Percentiles rank a stretch among this genome's conserved stretches.
phyloP scores from a whole-genome alignment of 2,797 vertebrate species.

The Malacoraja senta region DNA sequence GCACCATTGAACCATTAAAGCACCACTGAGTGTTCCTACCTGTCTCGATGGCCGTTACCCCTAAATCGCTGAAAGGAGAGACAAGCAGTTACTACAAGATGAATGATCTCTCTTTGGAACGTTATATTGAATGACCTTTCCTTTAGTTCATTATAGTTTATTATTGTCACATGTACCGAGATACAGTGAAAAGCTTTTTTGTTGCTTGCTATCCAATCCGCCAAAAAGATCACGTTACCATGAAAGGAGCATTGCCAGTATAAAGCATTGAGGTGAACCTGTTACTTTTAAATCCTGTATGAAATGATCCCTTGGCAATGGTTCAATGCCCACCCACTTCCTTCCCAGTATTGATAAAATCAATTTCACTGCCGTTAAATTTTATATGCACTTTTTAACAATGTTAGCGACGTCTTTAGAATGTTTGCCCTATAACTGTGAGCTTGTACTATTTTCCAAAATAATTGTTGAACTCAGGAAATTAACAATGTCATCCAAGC shows the following conservation, averaged over 20 bases:
- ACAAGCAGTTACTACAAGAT: not conserved
- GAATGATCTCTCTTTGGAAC: not conserved
- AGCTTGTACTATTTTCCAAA: not conserved
- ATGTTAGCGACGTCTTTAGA: not conserved
- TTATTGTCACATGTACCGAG: too few species aligned
- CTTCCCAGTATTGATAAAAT: not conserved
- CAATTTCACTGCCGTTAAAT: not conserved
- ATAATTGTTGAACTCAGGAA: not conserved
- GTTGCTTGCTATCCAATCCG: too few species aligned
- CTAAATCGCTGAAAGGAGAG: not conserved
- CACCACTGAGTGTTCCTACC: too few species aligned
- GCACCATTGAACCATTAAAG: too few species aligned
- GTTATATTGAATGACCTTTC: too few species aligned
- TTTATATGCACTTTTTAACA: not conserved
- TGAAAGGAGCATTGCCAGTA: not conserved
- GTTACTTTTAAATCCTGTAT: not conserved
- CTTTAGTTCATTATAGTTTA: too few species aligned
- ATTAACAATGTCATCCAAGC: not conserved
- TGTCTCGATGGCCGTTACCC: not conserved
- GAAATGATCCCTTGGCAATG: not conserved
- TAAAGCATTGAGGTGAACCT: not conserved
- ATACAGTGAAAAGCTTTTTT: too few species aligned
- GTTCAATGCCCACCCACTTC: not conserved
- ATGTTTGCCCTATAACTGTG: not conserved
- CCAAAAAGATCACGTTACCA: not conserved